phyloP scores from a whole-genome alignment of 23 tunicate genomes.

The Trididemnum miniatum region DNA sequence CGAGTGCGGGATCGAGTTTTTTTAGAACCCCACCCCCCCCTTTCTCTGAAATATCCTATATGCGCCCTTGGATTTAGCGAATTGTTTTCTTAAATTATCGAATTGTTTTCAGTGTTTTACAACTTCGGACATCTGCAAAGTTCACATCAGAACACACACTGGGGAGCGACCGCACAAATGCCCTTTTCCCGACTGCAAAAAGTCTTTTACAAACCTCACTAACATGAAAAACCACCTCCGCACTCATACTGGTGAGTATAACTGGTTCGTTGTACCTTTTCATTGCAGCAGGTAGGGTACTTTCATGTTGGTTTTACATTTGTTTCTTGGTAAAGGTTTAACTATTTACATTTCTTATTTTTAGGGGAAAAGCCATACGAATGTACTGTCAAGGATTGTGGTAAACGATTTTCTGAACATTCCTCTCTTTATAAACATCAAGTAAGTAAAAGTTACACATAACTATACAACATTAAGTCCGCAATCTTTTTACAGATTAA shows the following conservation, averaged over 20 bases:
- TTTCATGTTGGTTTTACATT: too few relatives aligned
- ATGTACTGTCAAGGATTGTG: slow-evolving; percentile 52
- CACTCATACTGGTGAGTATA: slow-evolving; percentile 77
- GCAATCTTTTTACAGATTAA: neutral
- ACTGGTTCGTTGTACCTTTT: neutral
- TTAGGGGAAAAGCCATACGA: slow-evolving; percentile 86
- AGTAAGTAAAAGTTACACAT: slow-evolving; percentile 21
- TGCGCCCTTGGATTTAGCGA: too few relatives aligned
- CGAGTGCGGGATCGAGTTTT: too few relatives aligned
- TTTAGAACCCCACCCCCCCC: too few relatives aligned
- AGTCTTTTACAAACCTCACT: slow-evolving; percentile 62
- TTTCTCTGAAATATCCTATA: too few relatives aligned
- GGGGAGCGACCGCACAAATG: slow-evolving; percentile 89
- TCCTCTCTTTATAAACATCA: slow-evolving; percentile 85
- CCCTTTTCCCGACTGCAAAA: slow-evolving; percentile 58
- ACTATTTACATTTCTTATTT: too few relatives aligned
- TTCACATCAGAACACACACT: slow-evolving; percentile 90
- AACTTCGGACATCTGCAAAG: slow-evolving; percentile 81
- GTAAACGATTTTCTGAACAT: slow-evolving; percentile 82
- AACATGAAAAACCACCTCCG: slow-evolving; percentile 81
- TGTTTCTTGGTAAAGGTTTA: too few relatives aligned
- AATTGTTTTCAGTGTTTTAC: slow-evolving; percentile 62
- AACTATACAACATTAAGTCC: neutral
- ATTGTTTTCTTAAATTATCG: too few relatives aligned
- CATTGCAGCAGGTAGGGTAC: neutral